Percentiles rank a stretch among this genome's conserved stretches.
Evolutionary conservation across 2,888 invertebrate genomes (phyloP).

Genomic region (Pasiphila rectangulata): DNA sequence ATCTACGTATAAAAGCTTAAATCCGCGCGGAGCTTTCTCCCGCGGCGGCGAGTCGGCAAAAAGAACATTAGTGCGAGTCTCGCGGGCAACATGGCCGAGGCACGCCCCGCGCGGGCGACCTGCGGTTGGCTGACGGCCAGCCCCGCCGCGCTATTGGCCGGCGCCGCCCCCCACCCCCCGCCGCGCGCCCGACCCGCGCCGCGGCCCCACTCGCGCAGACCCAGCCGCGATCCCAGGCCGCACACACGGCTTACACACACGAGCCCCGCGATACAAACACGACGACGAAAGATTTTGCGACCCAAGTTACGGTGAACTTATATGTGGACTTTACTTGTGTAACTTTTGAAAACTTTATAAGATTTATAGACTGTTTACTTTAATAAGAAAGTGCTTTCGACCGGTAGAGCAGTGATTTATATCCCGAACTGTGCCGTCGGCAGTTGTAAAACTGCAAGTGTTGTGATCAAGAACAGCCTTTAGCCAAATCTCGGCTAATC

Average conservation of each 20-base stretch:
- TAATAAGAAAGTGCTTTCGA: background rate
- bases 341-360: background rate
- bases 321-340: slow-evolving; percentile 3
- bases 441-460: background rate
- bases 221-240: slow-evolving; percentile 40
- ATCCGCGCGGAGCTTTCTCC: slow-evolving; percentile 79
- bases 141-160: slow-evolving; percentile 43
- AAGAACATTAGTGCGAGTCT: slow-evolving; percentile 71
- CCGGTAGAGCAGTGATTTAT: background rate
- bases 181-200: slow-evolving; percentile 35
- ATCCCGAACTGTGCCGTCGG: slow-evolving; percentile 20
- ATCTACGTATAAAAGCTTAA: slow-evolving; percentile 81
- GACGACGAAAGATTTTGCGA: slow-evolving; percentile 23
- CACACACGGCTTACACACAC: slow-evolving; percentile 30
- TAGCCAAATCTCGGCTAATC: background rate
- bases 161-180: slow-evolving; percentile 45
- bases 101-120: slow-evolving; percentile 59
- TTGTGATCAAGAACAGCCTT: slow-evolving; percentile 4
- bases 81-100: slow-evolving; percentile 66
- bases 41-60: slow-evolving; percentile 69
- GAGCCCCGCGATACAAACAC: slow-evolving; percentile 28
- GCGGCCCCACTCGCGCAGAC: slow-evolving; percentile 34
- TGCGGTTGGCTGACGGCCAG: slow-evolving; percentile 47
- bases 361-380: background rate
- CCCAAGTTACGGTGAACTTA: slow-evolving; percentile 16